Evolutionary conservation across 2,113 vertebrate species (phyloP).

Genomic region (Myotis brandtii): DNA sequence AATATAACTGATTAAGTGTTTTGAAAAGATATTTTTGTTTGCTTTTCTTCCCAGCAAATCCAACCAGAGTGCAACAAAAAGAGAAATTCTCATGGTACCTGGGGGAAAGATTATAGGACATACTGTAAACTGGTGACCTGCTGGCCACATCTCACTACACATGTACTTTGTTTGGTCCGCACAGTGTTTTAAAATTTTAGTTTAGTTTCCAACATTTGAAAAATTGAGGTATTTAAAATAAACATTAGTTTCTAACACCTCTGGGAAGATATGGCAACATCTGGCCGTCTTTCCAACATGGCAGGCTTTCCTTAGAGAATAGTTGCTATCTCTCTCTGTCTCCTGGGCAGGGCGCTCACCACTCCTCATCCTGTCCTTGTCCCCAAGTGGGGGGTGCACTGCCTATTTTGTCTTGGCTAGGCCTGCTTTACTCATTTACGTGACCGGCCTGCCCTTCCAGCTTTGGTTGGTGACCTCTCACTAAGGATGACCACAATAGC

Average conservation of each 20-base stretch:
- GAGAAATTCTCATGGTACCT: not conserved
- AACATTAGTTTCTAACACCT: not conserved
- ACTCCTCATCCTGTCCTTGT: not conserved
- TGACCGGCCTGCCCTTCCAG: not conserved
- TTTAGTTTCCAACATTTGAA: not conserved
- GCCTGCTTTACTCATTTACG: not conserved
- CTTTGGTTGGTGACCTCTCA: not conserved
- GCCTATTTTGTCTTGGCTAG: not conserved
- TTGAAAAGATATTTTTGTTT: not conserved
- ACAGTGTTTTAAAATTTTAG: not conserved
- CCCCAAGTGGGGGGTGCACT: rapidly evolving
- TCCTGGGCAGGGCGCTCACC: not conserved
- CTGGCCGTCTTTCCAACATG: not conserved
- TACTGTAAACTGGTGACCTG: not conserved
- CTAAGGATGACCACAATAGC: not conserved
- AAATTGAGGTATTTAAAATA: not conserved
- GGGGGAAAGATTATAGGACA: not conserved
- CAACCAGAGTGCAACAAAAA: not conserved
- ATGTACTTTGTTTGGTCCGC: not conserved
- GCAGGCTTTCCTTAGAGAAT: not conserved
- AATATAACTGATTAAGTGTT: not conserved
- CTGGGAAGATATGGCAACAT: not conserved
- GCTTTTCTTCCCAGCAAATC: not conserved
- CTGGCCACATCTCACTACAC: not conserved
- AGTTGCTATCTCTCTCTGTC: not conserved